Base-by-base conservation (phyloP, 2,113 vertebrate genomes). In the Marcusenius ussheri region DNA sequence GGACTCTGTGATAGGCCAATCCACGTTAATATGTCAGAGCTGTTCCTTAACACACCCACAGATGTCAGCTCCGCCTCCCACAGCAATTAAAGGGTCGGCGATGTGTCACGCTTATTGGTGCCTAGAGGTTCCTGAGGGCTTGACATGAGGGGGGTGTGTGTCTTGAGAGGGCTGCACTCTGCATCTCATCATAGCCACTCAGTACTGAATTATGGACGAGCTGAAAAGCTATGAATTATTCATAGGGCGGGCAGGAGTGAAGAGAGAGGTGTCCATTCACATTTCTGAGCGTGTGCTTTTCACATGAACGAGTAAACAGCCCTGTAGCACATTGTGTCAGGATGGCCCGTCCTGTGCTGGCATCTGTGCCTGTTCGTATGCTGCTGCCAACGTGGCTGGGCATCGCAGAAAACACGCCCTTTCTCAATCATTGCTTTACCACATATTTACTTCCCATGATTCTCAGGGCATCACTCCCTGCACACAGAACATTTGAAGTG, bases 131-230 rank as follows among this genome's bases (percentile, higher is more conserved):
- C 10, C 62, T 66, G 62, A 27, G 62, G 8, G 9, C n/a, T n/a
- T 66, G 62, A 66, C n/a, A 11, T 27, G n/a, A 9, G 62, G 24
- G 21, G 0, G 21, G 8, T 13, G 62, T 3, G 9, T 31, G 8
- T 31, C 27, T 31, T 11, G 10, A 70, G 10, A 31, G 27, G 62
- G n/a, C 62, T 84, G 74, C 35, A 88, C 35, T 56, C 47, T 89
- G 89, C 46, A 47, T 66, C 74, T 58, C 80, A 86, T 84, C 42
- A 87, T 42, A 74, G 91, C 88, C 88, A 45, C 47, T 85, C 58
- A 56, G 42, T 88, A 17, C 27, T 91, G 89, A 88, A 91, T 91
- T 90, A 90, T 91, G 51, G 87, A 90, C 58, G 62, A 90, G 87
- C 87, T 86, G 80, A 88, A 89, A 90, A 46, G 56, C 21, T 19